Conservation (phyloP, 2,888 invertebrate species). For the Drosophila multiciliata region DNA sequence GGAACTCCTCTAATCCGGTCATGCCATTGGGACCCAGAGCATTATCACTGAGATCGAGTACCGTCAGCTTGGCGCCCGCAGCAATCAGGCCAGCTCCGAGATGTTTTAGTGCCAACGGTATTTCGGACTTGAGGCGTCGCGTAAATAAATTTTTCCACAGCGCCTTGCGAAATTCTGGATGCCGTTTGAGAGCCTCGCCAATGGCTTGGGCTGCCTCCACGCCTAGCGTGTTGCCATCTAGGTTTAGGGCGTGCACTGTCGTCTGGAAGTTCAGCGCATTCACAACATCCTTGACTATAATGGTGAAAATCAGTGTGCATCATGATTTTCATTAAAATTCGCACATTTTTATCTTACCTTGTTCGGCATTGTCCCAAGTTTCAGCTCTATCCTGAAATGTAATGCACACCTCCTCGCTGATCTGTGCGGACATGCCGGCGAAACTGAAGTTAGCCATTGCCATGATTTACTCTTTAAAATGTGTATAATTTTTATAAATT, state of each 20-base stretch:
- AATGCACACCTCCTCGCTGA: constrained; percentile 87
- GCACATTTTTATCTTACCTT: constrained; percentile 87
- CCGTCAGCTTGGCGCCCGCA: constrained; percentile 92
- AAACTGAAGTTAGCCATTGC: constrained; percentile 71
- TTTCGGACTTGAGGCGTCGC: constrained; percentile 96
- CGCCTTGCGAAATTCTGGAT: constrained; percentile 92
- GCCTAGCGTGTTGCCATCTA: constrained; percentile 97
- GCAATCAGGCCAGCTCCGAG: constrained; percentile 92
- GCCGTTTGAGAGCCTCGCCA: constrained; percentile 91
- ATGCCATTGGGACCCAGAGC: constrained; percentile 98
- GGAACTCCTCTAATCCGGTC: constrained; percentile 92
- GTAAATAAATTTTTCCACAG: constrained; percentile 99
- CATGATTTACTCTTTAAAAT: constrained; percentile 13
- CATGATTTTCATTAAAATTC: background rate
- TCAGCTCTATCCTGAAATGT: constrained; percentile 92
- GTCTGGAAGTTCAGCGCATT: constrained; percentile 90
- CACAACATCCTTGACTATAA: constrained; percentile 89
- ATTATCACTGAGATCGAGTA: constrained; percentile 97
- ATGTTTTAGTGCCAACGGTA: constrained; percentile 93
- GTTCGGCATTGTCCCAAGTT: constrained; percentile 91
- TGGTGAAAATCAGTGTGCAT: background rate
- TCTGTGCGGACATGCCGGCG: constrained; percentile 60
- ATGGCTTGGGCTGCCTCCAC: constrained; percentile 94
- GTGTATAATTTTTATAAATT: background rate
- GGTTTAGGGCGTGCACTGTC: constrained; percentile 90